Evolutionary conservation across 2,113 vertebrate species (phyloP).

Genomic region (Melanocharis versteri): DNA sequence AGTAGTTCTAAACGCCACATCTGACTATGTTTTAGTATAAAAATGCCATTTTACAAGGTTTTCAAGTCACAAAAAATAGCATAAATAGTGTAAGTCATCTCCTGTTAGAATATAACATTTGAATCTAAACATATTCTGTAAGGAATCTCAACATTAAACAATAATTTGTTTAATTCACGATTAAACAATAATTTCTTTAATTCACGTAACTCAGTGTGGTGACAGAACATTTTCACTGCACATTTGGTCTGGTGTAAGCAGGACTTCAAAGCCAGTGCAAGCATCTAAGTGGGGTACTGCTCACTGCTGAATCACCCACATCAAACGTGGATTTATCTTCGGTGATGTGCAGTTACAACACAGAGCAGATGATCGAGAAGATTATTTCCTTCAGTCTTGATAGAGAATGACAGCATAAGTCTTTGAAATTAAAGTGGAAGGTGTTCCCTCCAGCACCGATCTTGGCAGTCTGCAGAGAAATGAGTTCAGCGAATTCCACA

Average conservation of each 20-base stretch:
- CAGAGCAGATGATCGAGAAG: background rate
- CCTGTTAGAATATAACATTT: background rate
- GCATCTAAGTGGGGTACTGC: background rate
- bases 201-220: background rate
- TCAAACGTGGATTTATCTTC: background rate
- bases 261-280: background rate
- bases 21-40: background rate
- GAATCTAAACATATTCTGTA: background rate
- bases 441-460: background rate
- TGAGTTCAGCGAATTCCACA: accelerated
- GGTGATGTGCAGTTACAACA: background rate
- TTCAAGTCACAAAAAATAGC: background rate
- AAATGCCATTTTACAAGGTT: background rate
- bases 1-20: background rate
- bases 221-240: background rate
- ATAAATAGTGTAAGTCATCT: background rate
- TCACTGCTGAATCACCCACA: background rate
- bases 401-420: background rate
- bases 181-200: background rate
- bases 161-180: background rate
- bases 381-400: background rate
- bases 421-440: background rate
- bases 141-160: background rate
- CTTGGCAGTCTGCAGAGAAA: background rate
- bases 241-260: background rate